Evolutionary conservation across 2,888 invertebrate genomes (phyloP).

Genomic region (Coecobrya sp.): DNA sequence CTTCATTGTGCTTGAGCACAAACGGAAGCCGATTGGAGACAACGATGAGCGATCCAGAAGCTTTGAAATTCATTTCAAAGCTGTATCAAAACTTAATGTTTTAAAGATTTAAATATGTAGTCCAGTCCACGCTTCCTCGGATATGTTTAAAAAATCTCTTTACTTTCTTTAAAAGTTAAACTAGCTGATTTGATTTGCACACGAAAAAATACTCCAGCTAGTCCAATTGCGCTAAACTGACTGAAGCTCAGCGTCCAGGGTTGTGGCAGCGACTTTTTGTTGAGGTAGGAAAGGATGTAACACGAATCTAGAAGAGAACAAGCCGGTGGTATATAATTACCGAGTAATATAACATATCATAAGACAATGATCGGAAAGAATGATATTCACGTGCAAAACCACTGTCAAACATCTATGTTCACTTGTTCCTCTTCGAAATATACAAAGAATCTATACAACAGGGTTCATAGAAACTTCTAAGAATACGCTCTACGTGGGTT

Average conservation of each 20-base stretch:
- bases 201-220: too few species aligned
- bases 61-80: constrained; percentile 77
- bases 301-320: not conserved
- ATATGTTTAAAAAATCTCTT: too few species aligned
- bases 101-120: too few species aligned
- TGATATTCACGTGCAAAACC: constrained; percentile 17
- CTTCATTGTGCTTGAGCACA: constrained; percentile 93
- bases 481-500: too few species aligned
- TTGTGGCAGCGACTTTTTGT: not conserved
- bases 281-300: not conserved
- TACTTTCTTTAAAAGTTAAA: too few species aligned
- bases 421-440: not conserved
- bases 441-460: too few species aligned
- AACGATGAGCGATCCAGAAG: constrained; percentile 91
- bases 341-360: not conserved
- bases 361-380: not conserved
- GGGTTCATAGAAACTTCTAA: too few species aligned
- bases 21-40: constrained; percentile 97
- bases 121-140: too few species aligned
- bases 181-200: too few species aligned
- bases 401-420: not conserved
- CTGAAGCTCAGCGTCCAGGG: not conserved
- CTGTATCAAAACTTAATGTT: not conserved
- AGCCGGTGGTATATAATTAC: not conserved
- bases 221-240: not conserved